Base-by-base conservation (phyloP, 2,797 vertebrate species). In the Acipenser ruthenus region DNA sequence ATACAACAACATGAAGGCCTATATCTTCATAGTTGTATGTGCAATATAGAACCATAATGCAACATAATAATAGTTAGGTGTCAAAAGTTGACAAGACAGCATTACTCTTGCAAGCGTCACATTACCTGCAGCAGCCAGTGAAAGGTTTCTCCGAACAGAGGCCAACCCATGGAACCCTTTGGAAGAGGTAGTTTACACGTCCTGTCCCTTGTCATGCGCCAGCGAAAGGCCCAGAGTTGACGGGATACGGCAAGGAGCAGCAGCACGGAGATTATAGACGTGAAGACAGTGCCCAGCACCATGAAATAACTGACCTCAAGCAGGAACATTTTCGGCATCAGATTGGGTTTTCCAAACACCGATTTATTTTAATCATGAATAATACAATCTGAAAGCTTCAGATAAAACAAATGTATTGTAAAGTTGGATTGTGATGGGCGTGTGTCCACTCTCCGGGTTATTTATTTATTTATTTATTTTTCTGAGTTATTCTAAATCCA, bases 141-240 rank as follows among this genome's bases (percentile, higher is more conserved):
- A 77, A 98, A 86, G 1, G 94, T 97, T 84, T 97, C 95, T 0
- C 95, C 95, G 52, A 99, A 88, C 78, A 98, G 88, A 5, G 96
- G 96, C 95, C 95, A 98, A 64, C 96, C 96, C 95, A 98, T 98
- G 67, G 96, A 99, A 70, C 95, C 95, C 63, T 77, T 78, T 51
- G 96, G 96, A 65, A 99, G 85, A 23, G 96, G 96, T 71, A 97
- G 83, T 60, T 85, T 72, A 74, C 84, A 90, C 48, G 79, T 68
- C 60, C 76, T 84, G 83, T 99, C 96, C 71, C 94, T 86, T 53
- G 91, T 93, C 74, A 93, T 84, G 72, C 80, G 93, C 96, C 96
- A 98, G 79, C 94, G 91, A 69, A 96, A 84, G 66, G 88, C 91
- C 96, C 96, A 99, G 72, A 99, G 87, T 80, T 88, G 86, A 71